Evolutionary conservation across 1,140 invertebrate genomes (phyloP).

Genomic region (honey bee (Apis mellifera)): Amel_HAv3.1 CM009935.2:2168501-2169000

Average conservation of each 20-base stretch:
- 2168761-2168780: background rate
- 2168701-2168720: conserved; percentile 35
- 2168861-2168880: background rate
- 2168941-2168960: conserved; percentile 20
- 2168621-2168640: background rate
- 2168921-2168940: too few relatives aligned
- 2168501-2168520: too few relatives aligned
- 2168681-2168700: conserved; percentile 16
- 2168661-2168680: conserved; percentile 49
- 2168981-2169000: conserved; percentile 61
- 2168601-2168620: background rate
- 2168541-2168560: too few relatives aligned
- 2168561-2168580: background rate
- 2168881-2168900: conserved; percentile 32
- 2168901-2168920: background rate
- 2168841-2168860: conserved; percentile 14
- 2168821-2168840: conserved; percentile 39
- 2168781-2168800: conserved; percentile 51
- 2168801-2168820: conserved; percentile 52
- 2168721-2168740: conserved; percentile 6
- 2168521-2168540: too few relatives aligned
- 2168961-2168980: conserved; percentile 52
- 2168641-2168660: conserved; percentile 1
- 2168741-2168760: background rate
- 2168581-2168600: background rate